Evolutionary conservation across 2,888 invertebrate genomes (phyloP), one percentile per base, ranked within the genome.

Genomic region (Doris montereyensis): DNA sequence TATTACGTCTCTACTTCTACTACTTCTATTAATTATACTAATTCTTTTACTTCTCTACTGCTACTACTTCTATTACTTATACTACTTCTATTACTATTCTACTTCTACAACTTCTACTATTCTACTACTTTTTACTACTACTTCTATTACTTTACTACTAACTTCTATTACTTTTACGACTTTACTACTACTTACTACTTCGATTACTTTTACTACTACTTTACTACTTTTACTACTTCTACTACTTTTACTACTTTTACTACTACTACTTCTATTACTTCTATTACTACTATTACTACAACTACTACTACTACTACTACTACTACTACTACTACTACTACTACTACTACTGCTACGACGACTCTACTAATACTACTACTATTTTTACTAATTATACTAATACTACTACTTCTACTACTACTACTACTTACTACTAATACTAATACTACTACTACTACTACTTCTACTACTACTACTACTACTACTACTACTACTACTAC

Each of bases 401-500:
- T n/a, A 62, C 62, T 62, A 62, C 62, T 62, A 21, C 62, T 62
- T 13, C 62, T 62, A 62, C 62, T 62, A 62, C 62, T 62, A 62
- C 62, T 62, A 62, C 62, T 62, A n/a, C n/a, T n/a, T 21, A 62
- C 24, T 62, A 62, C 62, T 62, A 21, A 8, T 24, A 62, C 24
- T 62, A 62, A 8, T 62, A 24, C 62, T 24, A 21, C 62, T 62
- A 21, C 62, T 62, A 62, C 62, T 62, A 62, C 62, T 62, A 62
- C 62, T 62, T 13, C 62, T 62, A 62, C 62, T 62, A 62, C 62
- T 62, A 62, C 62, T 62, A 62, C 62, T n/a, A 62, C 62, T n/a
- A 62, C 62, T 5, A 62, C 24, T n/a, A 62, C 62, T 62, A 21
- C 62, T 24, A 62, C 24, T 62, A 62, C 62, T 62, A 24, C 62